Percentiles rank a stretch among this genome's conserved stretches.
Evolutionary conservation across 2,113 vertebrate genomes (phyloP).

Genomic region (Actenoides hombroni): DNA sequence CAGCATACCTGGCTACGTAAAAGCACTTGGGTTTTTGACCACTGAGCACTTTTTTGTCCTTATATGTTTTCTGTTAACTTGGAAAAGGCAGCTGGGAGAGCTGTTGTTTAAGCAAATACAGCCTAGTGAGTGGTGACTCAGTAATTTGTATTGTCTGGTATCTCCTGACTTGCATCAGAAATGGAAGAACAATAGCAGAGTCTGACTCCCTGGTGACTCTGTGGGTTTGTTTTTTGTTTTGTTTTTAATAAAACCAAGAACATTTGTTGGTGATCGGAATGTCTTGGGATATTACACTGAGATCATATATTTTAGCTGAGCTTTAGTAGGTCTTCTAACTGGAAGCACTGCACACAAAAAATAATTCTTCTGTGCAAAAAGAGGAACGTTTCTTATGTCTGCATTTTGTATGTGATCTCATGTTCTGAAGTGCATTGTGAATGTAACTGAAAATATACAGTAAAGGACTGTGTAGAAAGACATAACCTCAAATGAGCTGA

Average conservation of each 20-base stretch:
- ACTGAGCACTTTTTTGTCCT: not conserved
- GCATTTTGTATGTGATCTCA: conserved; percentile 3
- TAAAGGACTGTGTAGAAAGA: conserved; percentile 17
- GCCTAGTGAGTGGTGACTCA: conserved; percentile 28
- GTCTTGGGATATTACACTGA: conserved; percentile 21
- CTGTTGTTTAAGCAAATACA: conserved; percentile 66
- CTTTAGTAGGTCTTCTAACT: conserved; percentile 18
- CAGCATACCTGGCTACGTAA: not conserved
- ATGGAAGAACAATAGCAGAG: conserved; percentile 62
- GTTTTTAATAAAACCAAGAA: conserved; percentile 49
- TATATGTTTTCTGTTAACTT: conserved; percentile 21
- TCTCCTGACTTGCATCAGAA: conserved; percentile 54
- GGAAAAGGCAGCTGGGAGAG: conserved; percentile 56
- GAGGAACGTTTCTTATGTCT: not conserved
- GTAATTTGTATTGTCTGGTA: conserved; percentile 50
- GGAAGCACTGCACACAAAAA: conserved; percentile 29
- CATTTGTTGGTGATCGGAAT: conserved; percentile 29
- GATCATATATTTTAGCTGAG: conserved; percentile 44
- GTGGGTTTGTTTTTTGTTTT: not conserved
- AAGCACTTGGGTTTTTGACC: not conserved
- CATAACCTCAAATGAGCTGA: not conserved
- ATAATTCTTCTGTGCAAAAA: not conserved
- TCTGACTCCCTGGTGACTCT: conserved; percentile 1
- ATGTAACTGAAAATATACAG: conserved; percentile 15
- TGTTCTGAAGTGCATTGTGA: conserved; percentile 1